Evolutionary conservation across 2,113 vertebrate genomes (phyloP).

Genomic region (Gobio gobio): DNA sequence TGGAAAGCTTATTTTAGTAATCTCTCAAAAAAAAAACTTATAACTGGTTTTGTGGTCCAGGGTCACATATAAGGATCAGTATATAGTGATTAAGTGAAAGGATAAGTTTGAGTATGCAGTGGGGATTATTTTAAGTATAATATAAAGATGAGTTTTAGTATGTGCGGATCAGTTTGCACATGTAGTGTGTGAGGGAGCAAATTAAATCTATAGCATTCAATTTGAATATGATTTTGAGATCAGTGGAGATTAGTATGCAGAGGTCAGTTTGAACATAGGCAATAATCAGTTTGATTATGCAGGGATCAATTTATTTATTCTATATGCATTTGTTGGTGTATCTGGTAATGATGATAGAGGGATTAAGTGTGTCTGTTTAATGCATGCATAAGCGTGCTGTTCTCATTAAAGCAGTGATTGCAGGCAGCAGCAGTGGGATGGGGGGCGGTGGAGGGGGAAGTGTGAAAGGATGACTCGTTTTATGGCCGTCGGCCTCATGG

Average conservation of each 20-base stretch:
- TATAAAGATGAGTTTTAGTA: background rate
- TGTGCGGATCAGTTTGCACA: background rate
- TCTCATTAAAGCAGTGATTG: constrained; percentile 61
- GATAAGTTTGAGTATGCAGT: background rate
- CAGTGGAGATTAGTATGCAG: background rate
- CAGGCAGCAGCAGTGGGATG: constrained; percentile 46
- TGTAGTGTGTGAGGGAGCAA: background rate
- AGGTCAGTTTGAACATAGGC: background rate
- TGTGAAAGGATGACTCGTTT: constrained; percentile 60
- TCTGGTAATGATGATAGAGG: constrained; percentile 6
- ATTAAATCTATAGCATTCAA: background rate
- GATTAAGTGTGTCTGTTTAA: constrained; percentile 32
- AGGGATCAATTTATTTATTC: background rate
- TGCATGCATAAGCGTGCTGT: constrained; percentile 24
- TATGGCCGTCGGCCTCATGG: constrained; percentile 57
- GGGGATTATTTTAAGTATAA: background rate
- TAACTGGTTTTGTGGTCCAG: too few relatives aligned
- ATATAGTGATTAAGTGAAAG: background rate
- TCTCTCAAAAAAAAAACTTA: too few relatives aligned
- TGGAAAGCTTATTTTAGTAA: too few relatives aligned
- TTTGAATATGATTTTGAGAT: background rate
- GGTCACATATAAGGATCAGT: background rate
- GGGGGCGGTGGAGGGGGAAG: constrained; percentile 31
- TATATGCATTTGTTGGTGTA: background rate
- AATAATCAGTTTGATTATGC: background rate